phyloP scores from a whole-genome alignment of 1,140 invertebrate genomes.

The Drosophila sucinea region DNA sequence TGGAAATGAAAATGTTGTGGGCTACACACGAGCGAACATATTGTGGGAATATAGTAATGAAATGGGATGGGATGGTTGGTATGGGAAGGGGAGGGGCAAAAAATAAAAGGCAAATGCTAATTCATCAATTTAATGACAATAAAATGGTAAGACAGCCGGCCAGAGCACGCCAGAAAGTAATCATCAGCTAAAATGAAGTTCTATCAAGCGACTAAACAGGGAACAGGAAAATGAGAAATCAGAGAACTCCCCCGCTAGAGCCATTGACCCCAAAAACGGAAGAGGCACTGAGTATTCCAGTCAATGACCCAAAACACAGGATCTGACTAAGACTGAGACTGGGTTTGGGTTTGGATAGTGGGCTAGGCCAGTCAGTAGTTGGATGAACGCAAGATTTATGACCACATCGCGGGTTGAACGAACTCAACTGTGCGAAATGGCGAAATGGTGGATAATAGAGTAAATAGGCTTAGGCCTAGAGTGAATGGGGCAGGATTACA shows the following conservation, averaged over 20 bases:
- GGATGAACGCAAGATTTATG: constrained; percentile 2
- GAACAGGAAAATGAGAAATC: constrained; percentile 21
- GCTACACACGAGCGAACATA: constrained; percentile 15
- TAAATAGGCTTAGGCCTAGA: constrained; percentile 19
- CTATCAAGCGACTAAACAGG: constrained; percentile 13
- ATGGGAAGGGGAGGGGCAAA: neutral
- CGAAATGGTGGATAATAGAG: constrained; percentile 2
- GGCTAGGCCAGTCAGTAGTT: neutral
- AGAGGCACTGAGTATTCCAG: neutral
- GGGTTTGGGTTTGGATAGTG: neutral
- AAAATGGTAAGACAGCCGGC: constrained; percentile 3
- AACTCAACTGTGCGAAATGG: constrained; percentile 4
- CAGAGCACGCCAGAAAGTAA: constrained; percentile 54
- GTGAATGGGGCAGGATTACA: constrained; percentile 1
- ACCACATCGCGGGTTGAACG: constrained; percentile 8
- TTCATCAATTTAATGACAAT: constrained; percentile 70
- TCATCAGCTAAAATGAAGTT: constrained; percentile 39
- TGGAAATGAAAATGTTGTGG: constrained; percentile 32
- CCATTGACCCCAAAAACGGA: constrained; percentile 36
- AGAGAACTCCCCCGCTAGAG: constrained; percentile 26
- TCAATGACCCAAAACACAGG: constrained; percentile 13
- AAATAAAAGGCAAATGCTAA: constrained; percentile 45
- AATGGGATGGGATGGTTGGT: neutral
- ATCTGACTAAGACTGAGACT: neutral
- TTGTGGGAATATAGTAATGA: neutral